These are phyloP conservation scores for Sus scrofa DNA, from an alignment of 2,113 vertebrate genomes.

Conservation along the genomic window DNA sequence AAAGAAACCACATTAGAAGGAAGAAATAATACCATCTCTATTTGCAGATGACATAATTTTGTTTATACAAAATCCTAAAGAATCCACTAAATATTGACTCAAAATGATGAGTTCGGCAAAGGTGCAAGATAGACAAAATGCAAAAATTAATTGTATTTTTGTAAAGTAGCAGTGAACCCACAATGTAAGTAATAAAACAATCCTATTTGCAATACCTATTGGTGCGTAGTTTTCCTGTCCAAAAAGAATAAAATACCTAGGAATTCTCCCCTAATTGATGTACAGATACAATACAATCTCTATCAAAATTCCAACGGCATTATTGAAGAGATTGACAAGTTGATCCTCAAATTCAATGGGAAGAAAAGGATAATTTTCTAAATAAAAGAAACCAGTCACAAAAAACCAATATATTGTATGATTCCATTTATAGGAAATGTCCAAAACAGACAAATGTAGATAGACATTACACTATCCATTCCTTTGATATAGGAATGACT, in stretches of 20 bases:
- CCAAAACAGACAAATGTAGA: background rate
- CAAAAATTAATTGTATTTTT: background rate
- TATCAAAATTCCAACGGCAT: background rate
- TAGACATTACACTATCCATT: background rate
- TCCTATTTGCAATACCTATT: background rate
- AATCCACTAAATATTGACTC: background rate
- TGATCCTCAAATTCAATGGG: background rate
- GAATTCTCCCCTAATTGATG: background rate
- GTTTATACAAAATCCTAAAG: background rate
- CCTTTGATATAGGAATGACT: background rate
- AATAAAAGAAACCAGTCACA: background rate
- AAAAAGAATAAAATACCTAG: constrained; percentile 12
- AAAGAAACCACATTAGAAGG: background rate
- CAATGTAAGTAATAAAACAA: background rate
- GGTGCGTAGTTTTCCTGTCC: no score
- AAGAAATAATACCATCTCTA: background rate
- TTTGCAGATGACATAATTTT: background rate
- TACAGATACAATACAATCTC: background rate
- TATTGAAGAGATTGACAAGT: background rate
- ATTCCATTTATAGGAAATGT: background rate
- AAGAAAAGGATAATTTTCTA: background rate
- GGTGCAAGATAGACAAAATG: background rate
- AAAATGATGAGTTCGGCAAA: background rate
- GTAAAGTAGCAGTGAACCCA: background rate
- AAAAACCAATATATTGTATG: background rate